Percentiles rank a stretch among this genome's conserved stretches.
These are phyloP conservation scores for Formicarius rufipectus DNA, from an alignment of 2,113 vertebrate species.

Conservation along the genomic window DNA sequence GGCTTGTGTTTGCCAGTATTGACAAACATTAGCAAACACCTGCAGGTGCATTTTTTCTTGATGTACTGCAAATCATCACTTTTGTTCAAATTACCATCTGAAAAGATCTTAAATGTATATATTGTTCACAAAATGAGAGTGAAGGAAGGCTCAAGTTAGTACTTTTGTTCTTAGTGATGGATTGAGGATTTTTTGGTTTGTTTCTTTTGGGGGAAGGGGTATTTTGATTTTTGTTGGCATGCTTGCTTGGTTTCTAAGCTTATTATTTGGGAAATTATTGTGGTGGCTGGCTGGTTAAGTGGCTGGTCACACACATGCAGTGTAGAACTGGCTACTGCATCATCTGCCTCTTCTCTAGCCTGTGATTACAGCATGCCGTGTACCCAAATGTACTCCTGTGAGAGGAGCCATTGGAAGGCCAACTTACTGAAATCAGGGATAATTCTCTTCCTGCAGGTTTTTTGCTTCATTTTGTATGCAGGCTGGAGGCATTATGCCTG, in stretches of 20 bases:
- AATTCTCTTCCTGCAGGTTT: neutral
- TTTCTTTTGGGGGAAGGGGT: accelerated
- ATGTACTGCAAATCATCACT: neutral
- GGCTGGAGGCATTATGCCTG: neutral
- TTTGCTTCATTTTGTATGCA: neutral
- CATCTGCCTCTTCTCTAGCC: neutral
- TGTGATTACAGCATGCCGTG: neutral
- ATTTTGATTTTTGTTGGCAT: neutral
- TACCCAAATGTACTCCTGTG: neutral
- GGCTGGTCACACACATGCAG: neutral
- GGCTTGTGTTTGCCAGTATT: neutral
- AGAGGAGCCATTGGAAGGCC: neutral
- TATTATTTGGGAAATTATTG: neutral
- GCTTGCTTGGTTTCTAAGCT: neutral
- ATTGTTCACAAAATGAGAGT: neutral
- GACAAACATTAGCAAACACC: neutral
- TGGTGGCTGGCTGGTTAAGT: neutral
- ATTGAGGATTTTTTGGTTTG: neutral
- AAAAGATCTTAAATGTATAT: neutral
- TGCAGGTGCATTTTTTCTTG: neutral
- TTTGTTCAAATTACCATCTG: neutral
- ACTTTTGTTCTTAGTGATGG: neutral
- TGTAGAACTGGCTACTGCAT: neutral
- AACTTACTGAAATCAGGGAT: neutral
- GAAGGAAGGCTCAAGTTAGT: neutral